A percentile compares a stretch with the other conserved stretches of the same genome.
phyloP scores from a whole-genome alignment of 2,797 vertebrate genomes.

The Sebastes paucispinis region DNA sequence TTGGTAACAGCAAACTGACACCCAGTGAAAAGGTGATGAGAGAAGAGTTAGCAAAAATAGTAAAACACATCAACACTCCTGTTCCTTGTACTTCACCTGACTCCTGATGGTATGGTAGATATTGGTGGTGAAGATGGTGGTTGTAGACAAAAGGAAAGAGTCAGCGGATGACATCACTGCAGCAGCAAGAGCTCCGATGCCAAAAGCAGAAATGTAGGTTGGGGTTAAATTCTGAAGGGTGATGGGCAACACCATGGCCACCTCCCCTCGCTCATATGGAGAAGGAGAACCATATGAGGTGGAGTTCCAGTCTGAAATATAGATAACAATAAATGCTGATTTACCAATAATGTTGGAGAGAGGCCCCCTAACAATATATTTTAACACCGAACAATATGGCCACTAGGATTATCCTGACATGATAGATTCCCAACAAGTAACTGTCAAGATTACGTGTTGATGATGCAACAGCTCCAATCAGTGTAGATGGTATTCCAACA shows the following conservation, averaged over 20 bases:
- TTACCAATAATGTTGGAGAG: too few relatives aligned
- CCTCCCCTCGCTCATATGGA: constrained; percentile 26
- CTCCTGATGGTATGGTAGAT: constrained; percentile 48
- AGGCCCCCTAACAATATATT: too few relatives aligned
- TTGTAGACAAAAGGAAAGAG: constrained; percentile 55
- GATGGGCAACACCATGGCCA: constrained; percentile 43
- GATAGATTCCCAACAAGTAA: background rate
- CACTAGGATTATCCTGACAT: background rate
- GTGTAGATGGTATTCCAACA: constrained; percentile 34
- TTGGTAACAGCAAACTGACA: too few relatives aligned
- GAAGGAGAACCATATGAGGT: constrained; percentile 29
- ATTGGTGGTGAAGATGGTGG: constrained; percentile 57
- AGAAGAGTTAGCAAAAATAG: too few relatives aligned
- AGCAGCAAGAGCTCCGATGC: constrained; percentile 50
- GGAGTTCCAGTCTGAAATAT: constrained; percentile 52
- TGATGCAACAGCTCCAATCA: constrained; percentile 48
- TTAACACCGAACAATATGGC: too few relatives aligned
- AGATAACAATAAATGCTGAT: background rate
- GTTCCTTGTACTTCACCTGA: background rate
- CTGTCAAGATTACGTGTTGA: constrained; percentile 24
- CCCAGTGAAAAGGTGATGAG: too few relatives aligned
- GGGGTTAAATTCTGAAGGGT: constrained; percentile 37
- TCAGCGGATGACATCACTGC: constrained; percentile 62
- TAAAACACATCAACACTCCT: background rate
- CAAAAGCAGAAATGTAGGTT: constrained; percentile 2